phyloP scores from a whole-genome alignment of 2,888 invertebrate genomes.

The Drosophila subsilvestris region DNA sequence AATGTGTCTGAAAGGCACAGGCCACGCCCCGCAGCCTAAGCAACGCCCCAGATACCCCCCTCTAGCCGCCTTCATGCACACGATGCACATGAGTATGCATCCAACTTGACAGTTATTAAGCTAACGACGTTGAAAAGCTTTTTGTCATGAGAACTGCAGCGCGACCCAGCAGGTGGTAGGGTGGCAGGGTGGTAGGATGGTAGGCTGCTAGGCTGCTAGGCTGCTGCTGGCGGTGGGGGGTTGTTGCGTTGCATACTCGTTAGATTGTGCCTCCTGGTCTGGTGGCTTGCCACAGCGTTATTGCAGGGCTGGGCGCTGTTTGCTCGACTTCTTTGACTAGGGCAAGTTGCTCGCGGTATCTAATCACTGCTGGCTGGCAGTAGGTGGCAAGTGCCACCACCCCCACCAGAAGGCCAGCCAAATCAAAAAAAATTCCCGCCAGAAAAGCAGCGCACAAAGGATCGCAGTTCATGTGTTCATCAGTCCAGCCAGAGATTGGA shows the following conservation, averaged over 20 bases:
- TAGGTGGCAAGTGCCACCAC: neutral
- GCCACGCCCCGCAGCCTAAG: constrained; percentile 22
- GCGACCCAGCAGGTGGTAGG: too few species aligned
- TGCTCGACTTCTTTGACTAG: neutral
- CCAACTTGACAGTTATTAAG: constrained; percentile 75
- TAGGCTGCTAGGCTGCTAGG: too few species aligned
- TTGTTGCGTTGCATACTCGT: too few species aligned
- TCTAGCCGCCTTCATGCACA: constrained; percentile 7
- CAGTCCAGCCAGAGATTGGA: neutral
- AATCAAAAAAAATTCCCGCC: too few species aligned
- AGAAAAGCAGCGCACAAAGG: too few species aligned
- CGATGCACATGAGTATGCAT: constrained; percentile 42
- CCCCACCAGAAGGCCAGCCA: neutral
- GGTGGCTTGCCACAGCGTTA: neutral
- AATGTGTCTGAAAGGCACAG: constrained; percentile 5
- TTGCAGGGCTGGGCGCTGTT: neutral
- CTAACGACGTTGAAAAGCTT: constrained; percentile 76
- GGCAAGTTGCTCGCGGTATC: neutral
- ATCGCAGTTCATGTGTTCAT: neutral
- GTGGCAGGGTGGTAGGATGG: too few species aligned
- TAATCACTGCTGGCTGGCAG: neutral
- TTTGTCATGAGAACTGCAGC: constrained; percentile 48
- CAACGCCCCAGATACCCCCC: constrained; percentile 7
- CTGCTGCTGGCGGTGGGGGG: too few species aligned
- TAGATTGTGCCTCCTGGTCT: neutral